Percentiles rank a stretch among this genome's conserved stretches.
These are phyloP conservation scores for Nematopogon swammerdamellus DNA, from an alignment of 2,888 invertebrate species.

Conservation along the genomic window DNA sequence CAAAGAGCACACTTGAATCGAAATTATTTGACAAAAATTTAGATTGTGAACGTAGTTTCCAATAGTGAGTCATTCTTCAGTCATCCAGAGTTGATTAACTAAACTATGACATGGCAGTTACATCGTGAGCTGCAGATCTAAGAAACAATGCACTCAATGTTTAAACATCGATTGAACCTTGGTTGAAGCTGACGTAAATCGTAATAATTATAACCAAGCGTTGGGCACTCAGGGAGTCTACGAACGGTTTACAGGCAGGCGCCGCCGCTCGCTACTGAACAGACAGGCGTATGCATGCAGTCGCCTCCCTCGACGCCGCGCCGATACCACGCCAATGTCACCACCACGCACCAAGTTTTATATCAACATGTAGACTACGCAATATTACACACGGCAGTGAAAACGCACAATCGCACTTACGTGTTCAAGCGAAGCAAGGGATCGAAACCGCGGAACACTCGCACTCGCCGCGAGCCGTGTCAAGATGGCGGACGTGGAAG, in stretches of 20 bases:
- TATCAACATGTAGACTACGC: not conserved
- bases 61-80: not conserved
- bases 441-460: conserved; percentile 9
- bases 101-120: not conserved
- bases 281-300: conserved; percentile 42
- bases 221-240: no score
- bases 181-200: no score
- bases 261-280: no score
- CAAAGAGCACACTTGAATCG: no score
- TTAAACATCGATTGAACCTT: no score
- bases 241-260: no score
- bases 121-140: not conserved
- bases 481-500: conserved; percentile 83
- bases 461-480: conserved; percentile 61
- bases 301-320: conserved; percentile 41
- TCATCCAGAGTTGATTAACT: not conserved
- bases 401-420: not conserved
- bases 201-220: no score
- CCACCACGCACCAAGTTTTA: not conserved
- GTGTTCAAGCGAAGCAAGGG: conserved; percentile 4
- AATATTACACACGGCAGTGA: not conserved
- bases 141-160: not conserved
- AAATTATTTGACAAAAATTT: no score
- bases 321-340: conserved; percentile 6
- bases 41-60: not conserved